These are phyloP conservation scores for Episyrphus balteatus DNA, from an alignment of 1,140 invertebrate genomes.

Conservation along the genomic window DNA sequence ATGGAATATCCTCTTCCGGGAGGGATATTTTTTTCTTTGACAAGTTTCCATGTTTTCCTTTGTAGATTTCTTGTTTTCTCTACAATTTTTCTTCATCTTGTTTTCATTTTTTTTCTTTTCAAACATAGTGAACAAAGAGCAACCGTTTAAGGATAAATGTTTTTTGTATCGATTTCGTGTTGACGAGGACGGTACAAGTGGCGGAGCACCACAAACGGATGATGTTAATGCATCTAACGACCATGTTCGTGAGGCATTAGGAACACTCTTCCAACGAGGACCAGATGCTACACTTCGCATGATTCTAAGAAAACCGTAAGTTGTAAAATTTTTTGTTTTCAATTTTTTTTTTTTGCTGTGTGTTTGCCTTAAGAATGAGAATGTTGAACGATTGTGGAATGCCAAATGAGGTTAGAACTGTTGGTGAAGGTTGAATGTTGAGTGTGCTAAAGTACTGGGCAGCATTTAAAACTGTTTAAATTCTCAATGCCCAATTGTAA, in stretches of 20 bases:
- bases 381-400: too few relatives aligned
- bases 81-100: slow-evolving; percentile 5
- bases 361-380: too few relatives aligned
- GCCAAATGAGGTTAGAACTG: too few relatives aligned
- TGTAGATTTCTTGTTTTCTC: slow-evolving; percentile 4
- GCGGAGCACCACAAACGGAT: slow-evolving; percentile 41
- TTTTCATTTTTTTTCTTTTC: slow-evolving; percentile 6
- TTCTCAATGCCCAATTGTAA: too few relatives aligned
- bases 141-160: slow-evolving; percentile 75
- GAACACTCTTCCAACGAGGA: slow-evolving; percentile 53
- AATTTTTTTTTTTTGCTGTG: neutral
- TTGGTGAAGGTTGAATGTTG: too few relatives aligned
- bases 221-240: slow-evolving; percentile 53
- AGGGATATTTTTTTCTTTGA: neutral
- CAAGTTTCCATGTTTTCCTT: neutral
- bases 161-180: slow-evolving; percentile 70
- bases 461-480: too few relatives aligned
- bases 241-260: slow-evolving; percentile 55
- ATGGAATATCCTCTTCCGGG: too few relatives aligned
- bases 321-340: slow-evolving; percentile 2
- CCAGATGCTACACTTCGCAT: slow-evolving; percentile 68
- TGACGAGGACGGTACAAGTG: slow-evolving; percentile 49
- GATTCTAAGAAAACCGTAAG: slow-evolving; percentile 73
- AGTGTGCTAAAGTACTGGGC: too few relatives aligned
- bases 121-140: slow-evolving; percentile 57